phyloP scores from a whole-genome alignment of 2,888 invertebrate genomes.

The Orthosia cruda region DNA sequence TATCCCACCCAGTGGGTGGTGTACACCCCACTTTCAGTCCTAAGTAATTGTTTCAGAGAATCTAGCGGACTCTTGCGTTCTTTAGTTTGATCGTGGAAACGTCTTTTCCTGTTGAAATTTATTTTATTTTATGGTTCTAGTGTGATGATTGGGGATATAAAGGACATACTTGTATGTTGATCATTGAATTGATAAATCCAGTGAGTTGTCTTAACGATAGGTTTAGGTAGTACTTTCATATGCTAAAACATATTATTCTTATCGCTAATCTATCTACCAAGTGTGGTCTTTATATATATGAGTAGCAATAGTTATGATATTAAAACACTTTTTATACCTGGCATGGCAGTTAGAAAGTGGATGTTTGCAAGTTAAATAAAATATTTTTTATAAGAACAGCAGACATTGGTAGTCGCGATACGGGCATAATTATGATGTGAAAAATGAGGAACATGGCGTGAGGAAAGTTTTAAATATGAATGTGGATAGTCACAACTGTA shows the following conservation, averaged over 20 bases:
- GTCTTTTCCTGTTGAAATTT: conserved; percentile 37
- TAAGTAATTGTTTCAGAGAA: conserved; percentile 81
- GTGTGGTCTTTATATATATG: no score
- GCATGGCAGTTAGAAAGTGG: no score
- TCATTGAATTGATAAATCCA: background rate
- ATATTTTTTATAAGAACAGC: no score
- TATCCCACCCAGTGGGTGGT: conserved; percentile 5
- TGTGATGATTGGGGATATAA: conserved; percentile 18
- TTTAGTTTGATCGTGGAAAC: conserved; percentile 53
- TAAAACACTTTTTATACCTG: background rate
- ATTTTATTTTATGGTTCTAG: conserved; percentile 19
- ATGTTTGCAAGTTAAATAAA: no score
- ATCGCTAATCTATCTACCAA: no score
- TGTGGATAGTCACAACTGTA: no score
- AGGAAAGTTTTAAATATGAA: no score
- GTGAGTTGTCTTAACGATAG: background rate
- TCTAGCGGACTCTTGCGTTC: conserved; percentile 56
- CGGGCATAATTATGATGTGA: no score
- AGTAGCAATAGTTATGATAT: background rate
- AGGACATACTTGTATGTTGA: background rate
- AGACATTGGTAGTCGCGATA: no score
- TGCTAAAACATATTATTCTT: no score
- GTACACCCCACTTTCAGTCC: conserved; percentile 60
- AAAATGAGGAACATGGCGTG: no score
- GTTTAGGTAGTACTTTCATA: background rate